Evolutionary conservation across 2,888 invertebrate genomes (phyloP).

Genomic region (Ceriagrion tenellum): DNA sequence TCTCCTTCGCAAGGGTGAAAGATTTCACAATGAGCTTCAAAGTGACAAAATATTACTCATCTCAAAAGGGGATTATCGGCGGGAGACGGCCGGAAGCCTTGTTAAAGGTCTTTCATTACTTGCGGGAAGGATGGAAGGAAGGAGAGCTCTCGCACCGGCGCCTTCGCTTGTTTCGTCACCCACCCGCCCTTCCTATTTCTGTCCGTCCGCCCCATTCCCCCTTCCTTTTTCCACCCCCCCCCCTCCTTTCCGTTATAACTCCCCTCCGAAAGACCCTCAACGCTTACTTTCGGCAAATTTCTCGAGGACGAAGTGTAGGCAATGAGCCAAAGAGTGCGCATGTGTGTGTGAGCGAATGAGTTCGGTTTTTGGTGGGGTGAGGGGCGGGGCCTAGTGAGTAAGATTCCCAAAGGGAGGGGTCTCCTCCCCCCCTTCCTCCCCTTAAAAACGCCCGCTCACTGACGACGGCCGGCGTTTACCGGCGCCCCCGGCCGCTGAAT

Average conservation of each 20-base stretch:
- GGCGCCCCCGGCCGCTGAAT: background rate
- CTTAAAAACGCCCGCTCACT: background rate
- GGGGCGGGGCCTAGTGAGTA: background rate
- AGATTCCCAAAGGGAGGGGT: no score
- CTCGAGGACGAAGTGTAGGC: background rate
- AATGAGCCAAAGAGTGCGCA: background rate
- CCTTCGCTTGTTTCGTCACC: background rate
- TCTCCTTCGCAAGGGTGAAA: no score
- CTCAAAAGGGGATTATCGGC: background rate
- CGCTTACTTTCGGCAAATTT: conserved; percentile 12
- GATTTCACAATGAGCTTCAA: no score
- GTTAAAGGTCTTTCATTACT: background rate
- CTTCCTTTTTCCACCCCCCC: background rate
- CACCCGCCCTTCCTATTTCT: background rate
- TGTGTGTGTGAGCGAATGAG: no score
- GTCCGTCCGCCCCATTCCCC: background rate
- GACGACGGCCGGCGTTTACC: background rate
- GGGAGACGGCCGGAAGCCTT: background rate
- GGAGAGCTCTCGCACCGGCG: background rate
- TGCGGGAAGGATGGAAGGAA: background rate
- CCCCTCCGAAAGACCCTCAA: background rate
- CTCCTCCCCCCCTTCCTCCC: no score
- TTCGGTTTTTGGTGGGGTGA: background rate
- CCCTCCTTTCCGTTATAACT: background rate
- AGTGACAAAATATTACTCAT: no score